These are phyloP conservation scores for Diadophis punctatus DNA, from an alignment of 2,113 vertebrate genomes.

Conservation along the genomic window DNA sequence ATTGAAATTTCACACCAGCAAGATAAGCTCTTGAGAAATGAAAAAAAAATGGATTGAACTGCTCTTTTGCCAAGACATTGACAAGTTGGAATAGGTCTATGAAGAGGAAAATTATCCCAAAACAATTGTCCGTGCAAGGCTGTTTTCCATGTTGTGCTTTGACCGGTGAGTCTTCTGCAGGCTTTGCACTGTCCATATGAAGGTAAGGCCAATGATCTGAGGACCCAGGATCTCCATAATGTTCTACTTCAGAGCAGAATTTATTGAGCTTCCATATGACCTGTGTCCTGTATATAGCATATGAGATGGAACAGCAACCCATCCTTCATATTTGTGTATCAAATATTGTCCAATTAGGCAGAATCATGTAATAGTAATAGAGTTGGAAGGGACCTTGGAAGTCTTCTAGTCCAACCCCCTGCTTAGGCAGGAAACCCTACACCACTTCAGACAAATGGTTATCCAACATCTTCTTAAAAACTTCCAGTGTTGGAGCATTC, in stretches of 20 bases:
- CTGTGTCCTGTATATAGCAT: background rate
- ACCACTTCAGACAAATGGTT: too few relatives aligned
- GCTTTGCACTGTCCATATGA: background rate
- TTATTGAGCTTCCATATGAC: background rate
- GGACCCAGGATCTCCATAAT: background rate
- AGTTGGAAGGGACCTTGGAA: too few relatives aligned
- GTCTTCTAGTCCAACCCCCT: too few relatives aligned
- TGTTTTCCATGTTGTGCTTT: background rate
- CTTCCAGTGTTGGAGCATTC: too few relatives aligned
- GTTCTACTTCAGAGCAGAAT: background rate
- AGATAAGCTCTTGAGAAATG: background rate
- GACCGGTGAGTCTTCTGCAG: background rate
- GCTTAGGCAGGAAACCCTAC: too few relatives aligned
- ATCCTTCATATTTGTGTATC: background rate
- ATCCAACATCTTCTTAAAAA: too few relatives aligned
- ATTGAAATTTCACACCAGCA: background rate
- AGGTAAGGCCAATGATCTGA: background rate
- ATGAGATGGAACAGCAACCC: background rate
- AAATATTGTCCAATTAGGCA: background rate
- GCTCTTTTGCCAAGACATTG: background rate
- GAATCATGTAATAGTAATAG: too few relatives aligned
- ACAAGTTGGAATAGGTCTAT: background rate
- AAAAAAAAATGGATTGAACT: background rate
- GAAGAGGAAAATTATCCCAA: background rate
- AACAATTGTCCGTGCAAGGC: background rate